Conservation (phyloP, 2,888 invertebrate species). For the Parelbella ahira region DNA sequence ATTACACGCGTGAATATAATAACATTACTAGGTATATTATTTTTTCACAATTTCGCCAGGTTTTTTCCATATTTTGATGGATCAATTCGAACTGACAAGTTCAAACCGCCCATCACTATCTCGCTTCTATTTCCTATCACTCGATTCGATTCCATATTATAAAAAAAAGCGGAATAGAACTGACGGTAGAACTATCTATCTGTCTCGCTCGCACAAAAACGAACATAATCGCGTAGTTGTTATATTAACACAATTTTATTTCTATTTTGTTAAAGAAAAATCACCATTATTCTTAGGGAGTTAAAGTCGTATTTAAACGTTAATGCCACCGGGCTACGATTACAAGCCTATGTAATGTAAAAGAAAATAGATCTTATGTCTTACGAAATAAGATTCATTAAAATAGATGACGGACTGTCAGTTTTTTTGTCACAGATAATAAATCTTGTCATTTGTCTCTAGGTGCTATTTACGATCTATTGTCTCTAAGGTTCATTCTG, state of each 20-base stretch:
- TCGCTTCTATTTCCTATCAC: slow-evolving; percentile 36
- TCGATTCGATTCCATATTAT: slow-evolving; percentile 63
- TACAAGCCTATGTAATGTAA: too few relatives aligned
- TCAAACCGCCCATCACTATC: slow-evolving; percentile 45
- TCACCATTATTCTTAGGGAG: background rate
- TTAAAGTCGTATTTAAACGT: slow-evolving; percentile 4
- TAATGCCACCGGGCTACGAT: too few relatives aligned
- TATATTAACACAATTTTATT: slow-evolving; percentile 1
- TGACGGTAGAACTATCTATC: slow-evolving; percentile 31
- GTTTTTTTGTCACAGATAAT: slow-evolving; percentile 52
- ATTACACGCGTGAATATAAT: too few relatives aligned
- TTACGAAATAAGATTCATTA: slow-evolving; percentile 13
- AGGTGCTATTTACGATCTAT: slow-evolving; percentile 63
- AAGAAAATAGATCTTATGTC: slow-evolving; percentile 7
- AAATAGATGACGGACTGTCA: slow-evolving; percentile 26
- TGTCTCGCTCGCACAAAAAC: slow-evolving; percentile 43
- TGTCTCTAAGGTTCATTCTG: slow-evolving; percentile 45
- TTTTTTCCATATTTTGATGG: too few relatives aligned
- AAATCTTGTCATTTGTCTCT: slow-evolving; percentile 67
- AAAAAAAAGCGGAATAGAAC: slow-evolving; percentile 39
- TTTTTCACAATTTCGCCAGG: too few relatives aligned
- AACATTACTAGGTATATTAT: too few relatives aligned
- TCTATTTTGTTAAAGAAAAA: slow-evolving; percentile 26
- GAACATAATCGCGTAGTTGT: slow-evolving; percentile 16
- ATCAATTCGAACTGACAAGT: too few relatives aligned